A percentile compares a stretch with the other conserved stretches of the same genome.
Conservation (phyloP, 2,113 vertebrate genomes). For the Cinclus mexicanus region DNA sequence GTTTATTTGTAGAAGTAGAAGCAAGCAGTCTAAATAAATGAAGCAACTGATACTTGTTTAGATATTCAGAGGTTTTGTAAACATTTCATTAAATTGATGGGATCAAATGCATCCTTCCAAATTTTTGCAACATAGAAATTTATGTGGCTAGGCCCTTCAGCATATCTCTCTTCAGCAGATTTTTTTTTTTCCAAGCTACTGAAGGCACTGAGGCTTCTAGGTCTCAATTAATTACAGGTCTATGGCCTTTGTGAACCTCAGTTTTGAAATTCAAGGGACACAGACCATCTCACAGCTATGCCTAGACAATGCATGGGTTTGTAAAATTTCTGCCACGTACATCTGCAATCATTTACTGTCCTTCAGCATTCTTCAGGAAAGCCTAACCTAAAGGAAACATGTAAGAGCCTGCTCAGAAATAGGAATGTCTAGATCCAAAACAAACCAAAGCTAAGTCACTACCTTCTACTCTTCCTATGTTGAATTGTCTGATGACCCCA, state of each 20-base stretch:
- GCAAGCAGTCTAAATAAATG: constrained; percentile 49
- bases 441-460: background rate
- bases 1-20: constrained; percentile 55
- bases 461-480: background rate
- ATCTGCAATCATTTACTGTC: background rate
- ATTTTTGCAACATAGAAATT: background rate
- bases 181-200: background rate
- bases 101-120: background rate
- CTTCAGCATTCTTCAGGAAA: background rate
- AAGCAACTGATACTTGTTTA: constrained; percentile 51
- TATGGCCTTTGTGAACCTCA: background rate
- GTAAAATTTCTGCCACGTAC: background rate
- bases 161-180: background rate
- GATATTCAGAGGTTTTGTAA: constrained; percentile 26
- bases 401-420: background rate
- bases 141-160: background rate
- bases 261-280: background rate
- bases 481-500: background rate
- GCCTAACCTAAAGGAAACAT: background rate
- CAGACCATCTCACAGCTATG: background rate
- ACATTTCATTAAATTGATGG: constrained; percentile 27
- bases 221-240: background rate
- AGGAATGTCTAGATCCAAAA: background rate
- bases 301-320: background rate
- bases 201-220: background rate